phyloP scores from a whole-genome alignment of 2,888 invertebrate genomes.

The Caenorhabditis japonica region DNA sequence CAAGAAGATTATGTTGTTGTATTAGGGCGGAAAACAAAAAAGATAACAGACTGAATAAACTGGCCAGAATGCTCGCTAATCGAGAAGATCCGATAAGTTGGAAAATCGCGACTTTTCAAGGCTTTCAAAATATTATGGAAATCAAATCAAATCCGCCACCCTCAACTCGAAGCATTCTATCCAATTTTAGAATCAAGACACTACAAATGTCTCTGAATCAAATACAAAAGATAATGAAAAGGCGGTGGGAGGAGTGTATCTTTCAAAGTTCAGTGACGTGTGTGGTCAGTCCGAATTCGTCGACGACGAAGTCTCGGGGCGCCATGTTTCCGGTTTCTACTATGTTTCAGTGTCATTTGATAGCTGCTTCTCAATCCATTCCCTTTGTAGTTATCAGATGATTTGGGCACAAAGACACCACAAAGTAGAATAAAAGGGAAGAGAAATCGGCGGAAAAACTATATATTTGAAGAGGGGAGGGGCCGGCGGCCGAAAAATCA shows the following conservation, averaged over 20 bases:
- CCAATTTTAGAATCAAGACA: slow-evolving; percentile 31
- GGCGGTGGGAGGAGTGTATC: slow-evolving; percentile 8
- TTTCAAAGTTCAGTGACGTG: slow-evolving; percentile 53
- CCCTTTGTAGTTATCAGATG: slow-evolving; percentile 39
- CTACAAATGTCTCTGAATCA: slow-evolving; percentile 15
- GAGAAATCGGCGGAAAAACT: slow-evolving; percentile 5
- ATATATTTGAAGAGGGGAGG: slow-evolving; percentile 20
- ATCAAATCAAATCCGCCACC: too few relatives aligned
- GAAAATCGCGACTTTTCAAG: slow-evolving; percentile 18
- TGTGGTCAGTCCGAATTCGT: slow-evolving; percentile 36
- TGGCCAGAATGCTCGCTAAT: slow-evolving; percentile 32
- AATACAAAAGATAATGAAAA: background rate
- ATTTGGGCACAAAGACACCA: slow-evolving; percentile 27
- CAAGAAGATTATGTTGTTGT: slow-evolving; percentile 37
- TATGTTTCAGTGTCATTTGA: slow-evolving; percentile 51
- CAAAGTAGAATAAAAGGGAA: slow-evolving; percentile 20
- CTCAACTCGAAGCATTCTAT: background rate
- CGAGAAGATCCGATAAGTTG: slow-evolving; percentile 23
- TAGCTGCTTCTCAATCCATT: slow-evolving; percentile 17
- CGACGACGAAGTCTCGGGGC: slow-evolving; percentile 29
- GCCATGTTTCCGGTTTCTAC: slow-evolving; percentile 48
- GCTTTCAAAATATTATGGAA: slow-evolving; percentile 11
- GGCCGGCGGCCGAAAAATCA: slow-evolving; percentile 16
- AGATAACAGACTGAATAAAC: slow-evolving; percentile 18
- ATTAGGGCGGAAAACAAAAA: slow-evolving; percentile 14